Evolutionary conservation across 2,797 vertebrate genomes (phyloP).

Genomic region (Eidolon dupreanum): DNA sequence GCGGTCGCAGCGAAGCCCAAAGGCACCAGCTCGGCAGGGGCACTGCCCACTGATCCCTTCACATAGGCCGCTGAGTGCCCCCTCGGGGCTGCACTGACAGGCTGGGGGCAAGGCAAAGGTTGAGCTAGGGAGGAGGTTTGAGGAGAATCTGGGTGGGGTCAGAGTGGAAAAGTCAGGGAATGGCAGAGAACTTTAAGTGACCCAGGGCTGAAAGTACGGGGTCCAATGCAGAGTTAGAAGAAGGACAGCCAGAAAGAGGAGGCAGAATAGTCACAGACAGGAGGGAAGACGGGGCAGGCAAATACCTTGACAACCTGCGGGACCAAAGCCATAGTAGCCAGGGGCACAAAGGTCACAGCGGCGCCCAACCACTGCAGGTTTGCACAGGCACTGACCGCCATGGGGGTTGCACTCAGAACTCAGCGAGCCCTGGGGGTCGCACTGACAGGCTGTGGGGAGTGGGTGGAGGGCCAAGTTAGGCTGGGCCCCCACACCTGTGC

Average conservation of each 20-base stretch:
- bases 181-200: background rate
- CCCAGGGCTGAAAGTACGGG: background rate
- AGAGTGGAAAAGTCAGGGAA: background rate
- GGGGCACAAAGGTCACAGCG: conserved; percentile 93
- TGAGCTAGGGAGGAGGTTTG: background rate
- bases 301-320: conserved; percentile 92
- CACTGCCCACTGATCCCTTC: conserved; percentile 92
- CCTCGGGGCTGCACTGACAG: conserved; percentile 93
- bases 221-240: background rate
- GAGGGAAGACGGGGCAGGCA: background rate
- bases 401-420: conserved; percentile 92
- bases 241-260: background rate
- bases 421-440: conserved; percentile 94
- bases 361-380: conserved; percentile 90
- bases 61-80: conserved; percentile 91
- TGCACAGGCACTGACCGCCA: conserved; percentile 95
- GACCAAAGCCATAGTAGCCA: conserved; percentile 94
- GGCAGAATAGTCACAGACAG: background rate
- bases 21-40: conserved; percentile 91
- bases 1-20: conserved; percentile 91
- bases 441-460: conserved; percentile 90
- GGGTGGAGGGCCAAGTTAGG: background rate
- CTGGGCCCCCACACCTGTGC: background rate
- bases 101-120: conserved; percentile 80
- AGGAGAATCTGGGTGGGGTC: background rate